Evolutionary conservation across 2,113 vertebrate species (phyloP).

Genomic region (Oryzias melastigma): DNA sequence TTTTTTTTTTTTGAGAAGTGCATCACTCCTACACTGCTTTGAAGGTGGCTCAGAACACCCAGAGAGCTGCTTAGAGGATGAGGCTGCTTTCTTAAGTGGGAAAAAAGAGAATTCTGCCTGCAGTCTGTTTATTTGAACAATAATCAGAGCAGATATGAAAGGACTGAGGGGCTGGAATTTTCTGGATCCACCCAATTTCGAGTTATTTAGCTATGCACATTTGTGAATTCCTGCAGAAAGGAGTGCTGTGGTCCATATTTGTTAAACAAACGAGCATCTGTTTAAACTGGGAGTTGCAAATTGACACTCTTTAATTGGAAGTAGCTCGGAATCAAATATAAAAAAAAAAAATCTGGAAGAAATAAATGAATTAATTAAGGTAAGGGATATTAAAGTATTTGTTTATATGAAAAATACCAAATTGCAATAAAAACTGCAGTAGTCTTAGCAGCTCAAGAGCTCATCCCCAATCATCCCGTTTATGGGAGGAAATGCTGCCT

Average conservation of each 20-base stretch:
- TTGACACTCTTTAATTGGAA: no score
- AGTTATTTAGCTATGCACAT: conserved; percentile 5
- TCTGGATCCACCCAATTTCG: neutral
- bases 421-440: neutral
- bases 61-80: neutral
- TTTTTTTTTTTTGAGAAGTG: neutral
- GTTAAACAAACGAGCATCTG: no score
- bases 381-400: neutral
- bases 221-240: neutral
- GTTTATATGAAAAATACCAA: conserved; percentile 21
- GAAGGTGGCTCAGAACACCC: conserved; percentile 17
- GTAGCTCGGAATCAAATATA: neutral
- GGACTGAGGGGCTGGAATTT: conserved; percentile 23
- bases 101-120: conserved; percentile 15
- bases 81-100: conserved; percentile 29
- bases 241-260: no score
- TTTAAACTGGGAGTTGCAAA: no score
- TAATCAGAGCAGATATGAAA: conserved; percentile 9
- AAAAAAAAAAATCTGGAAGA: neutral
- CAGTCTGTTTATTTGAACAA: conserved; percentile 35
- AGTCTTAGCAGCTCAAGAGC: neutral
- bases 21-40: conserved; percentile 15
- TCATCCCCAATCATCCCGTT: conserved; percentile 10
- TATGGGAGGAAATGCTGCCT: conserved; percentile 18
- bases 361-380: neutral